Percentiles rank a stretch among this genome's conserved stretches.
phyloP scores from a whole-genome alignment of 2,797 vertebrate genomes.

The Chelmon rostratus region DNA sequence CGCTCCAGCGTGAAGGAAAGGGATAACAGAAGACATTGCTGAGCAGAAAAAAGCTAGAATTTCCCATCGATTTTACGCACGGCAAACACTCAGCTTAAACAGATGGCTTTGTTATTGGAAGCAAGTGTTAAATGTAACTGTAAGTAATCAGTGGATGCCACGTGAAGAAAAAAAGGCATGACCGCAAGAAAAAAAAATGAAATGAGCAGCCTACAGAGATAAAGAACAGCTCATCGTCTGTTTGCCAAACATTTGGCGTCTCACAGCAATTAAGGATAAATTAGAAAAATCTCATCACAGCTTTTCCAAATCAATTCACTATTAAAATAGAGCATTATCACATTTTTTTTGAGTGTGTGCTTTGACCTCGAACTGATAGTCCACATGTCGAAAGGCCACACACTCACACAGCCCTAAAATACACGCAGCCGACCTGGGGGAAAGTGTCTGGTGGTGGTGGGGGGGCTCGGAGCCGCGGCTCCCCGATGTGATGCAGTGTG shows the following conservation, averaged over 20 bases:
- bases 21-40: neutral
- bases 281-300: fast-evolving
- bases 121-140: neutral
- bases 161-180: neutral
- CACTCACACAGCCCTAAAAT: constrained; percentile 64
- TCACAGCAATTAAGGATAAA: neutral
- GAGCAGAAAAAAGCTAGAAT: constrained; percentile 2
- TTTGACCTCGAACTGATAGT: constrained; percentile 32
- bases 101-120: constrained; percentile 43
- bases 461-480: constrained; percentile 56
- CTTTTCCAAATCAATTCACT: neutral
- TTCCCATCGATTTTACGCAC: constrained; percentile 65
- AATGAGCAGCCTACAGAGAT: neutral
- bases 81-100: constrained; percentile 53
- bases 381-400: constrained; percentile 73
- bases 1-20: neutral
- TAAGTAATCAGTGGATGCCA: constrained; percentile 2
- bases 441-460: constrained; percentile 50
- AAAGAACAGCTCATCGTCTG: neutral
- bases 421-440: constrained; percentile 64
- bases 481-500: constrained; percentile 74
- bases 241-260: neutral
- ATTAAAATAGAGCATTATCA: neutral
- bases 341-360: neutral
- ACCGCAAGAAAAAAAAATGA: neutral